Base-by-base conservation (phyloP, 2,888 invertebrate genomes). In the Hyalella azteca region DNA sequence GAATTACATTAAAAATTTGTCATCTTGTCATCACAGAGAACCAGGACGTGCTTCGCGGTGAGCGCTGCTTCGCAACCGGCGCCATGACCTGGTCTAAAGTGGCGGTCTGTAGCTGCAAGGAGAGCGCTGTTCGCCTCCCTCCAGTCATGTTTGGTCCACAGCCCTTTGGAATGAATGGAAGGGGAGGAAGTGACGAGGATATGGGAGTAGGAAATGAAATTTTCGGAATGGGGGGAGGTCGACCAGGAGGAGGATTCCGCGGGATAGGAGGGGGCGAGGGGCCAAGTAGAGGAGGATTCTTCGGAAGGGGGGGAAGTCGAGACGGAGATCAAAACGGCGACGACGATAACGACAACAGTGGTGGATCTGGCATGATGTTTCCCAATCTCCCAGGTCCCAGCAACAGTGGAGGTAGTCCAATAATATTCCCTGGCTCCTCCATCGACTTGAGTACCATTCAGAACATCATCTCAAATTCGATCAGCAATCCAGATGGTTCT, bases 71-170 rank as follows among this genome's bases (percentile, higher is more conserved):
- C 2, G 0, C 36, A 9, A 66, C 66, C 19, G 66, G 66, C 3
- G 29, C 32, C 15, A 66, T 66, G 66, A 66, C 29, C 29, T 66
- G 66, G 66, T 4, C 36, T 36, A 66, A 66, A 9, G 66, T 66
- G 66, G 66, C 66, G 5, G 66, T 66, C 29, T 66, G 66, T 19
- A 66, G 36, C 32, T 66, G 66, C 36, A 66, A 66, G n/a, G 19
- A 36, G 15, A 45, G 15, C 36, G 19, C 32, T 1, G 32, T 32
- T n/a, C 66, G 36, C n/a, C 15, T 2, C 13, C 66, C 66, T 66
- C 66, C 66, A 66, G 4, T n/a, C 11, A n/a, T 36, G 36, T 13
- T n/a, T 15, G 36, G 36, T 36, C 60, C 32, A 15, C 29, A 1
- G 15, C 32, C 36, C 4, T 36, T 36, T 29, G n/a, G 54, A 54